Conservation (phyloP, 2,888 invertebrate genomes). For the Pristionchus entomophagus region DNA sequence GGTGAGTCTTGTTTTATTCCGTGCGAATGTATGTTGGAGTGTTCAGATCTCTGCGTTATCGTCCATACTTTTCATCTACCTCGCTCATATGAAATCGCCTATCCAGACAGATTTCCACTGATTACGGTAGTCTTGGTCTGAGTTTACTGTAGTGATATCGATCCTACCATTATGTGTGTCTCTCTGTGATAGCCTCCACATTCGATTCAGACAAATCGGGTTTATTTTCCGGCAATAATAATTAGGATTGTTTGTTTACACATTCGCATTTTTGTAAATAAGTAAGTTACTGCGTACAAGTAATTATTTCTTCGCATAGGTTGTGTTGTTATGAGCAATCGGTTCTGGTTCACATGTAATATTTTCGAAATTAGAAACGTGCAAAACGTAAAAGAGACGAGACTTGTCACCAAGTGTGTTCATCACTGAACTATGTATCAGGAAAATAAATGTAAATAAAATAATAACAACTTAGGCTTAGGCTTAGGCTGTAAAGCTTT, state of each 20-base stretch:
- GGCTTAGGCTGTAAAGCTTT: conserved; percentile 14
- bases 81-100: conserved; percentile 91
- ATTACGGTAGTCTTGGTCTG: neutral
- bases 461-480: too few species aligned
- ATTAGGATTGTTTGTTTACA: neutral
- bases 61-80: conserved; percentile 93
- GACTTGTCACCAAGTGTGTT: conserved; percentile 7
- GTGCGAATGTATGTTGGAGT: neutral
- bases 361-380: conserved; percentile 9
- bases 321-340: conserved; percentile 36
- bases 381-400: conserved; percentile 8
- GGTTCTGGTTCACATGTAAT: conserved; percentile 33
- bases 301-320: conserved; percentile 30
- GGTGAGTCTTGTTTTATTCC: conserved; percentile 20
- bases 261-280: conserved; percentile 5
- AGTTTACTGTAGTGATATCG: neutral
- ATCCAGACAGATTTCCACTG: conserved; percentile 40
- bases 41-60: conserved; percentile 88
- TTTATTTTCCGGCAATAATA: neutral
- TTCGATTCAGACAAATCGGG: conserved; percentile 12
- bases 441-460: neutral
- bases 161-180: neutral
- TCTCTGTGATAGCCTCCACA: neutral
- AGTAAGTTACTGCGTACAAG: conserved; percentile 5
- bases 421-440: neutral